phyloP scores from a whole-genome alignment of 92 coral and sea anemone genomes.

The Zoanthus sansibaricus region DNA sequence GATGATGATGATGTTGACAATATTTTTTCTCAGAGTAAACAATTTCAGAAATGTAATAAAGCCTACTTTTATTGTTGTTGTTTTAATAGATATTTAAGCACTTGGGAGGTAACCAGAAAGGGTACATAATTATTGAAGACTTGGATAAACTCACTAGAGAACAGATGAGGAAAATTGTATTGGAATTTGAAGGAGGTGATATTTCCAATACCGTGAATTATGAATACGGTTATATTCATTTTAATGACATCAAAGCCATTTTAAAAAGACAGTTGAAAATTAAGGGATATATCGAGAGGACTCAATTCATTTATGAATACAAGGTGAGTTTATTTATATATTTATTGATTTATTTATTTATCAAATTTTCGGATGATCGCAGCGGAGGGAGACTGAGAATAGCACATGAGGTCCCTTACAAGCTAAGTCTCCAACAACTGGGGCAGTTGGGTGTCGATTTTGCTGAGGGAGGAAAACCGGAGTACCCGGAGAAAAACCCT shows the following conservation, averaged over 20 bases:
- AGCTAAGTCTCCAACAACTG: too few species aligned
- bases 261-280: background rate
- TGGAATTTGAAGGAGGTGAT: constrained; percentile 16
- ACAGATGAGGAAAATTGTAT: constrained; percentile 19
- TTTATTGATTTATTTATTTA: too few species aligned
- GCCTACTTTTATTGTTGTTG: background rate
- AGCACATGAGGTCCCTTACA: too few species aligned
- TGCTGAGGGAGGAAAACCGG: too few species aligned
- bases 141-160: constrained; percentile 32
- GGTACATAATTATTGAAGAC: constrained; percentile 32
- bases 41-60: too few species aligned
- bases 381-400: too few species aligned
- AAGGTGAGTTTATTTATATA: constrained; percentile 38
- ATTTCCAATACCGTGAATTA: constrained; percentile 22
- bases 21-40: too few species aligned
- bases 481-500: too few species aligned
- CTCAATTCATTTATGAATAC: constrained; percentile 25
- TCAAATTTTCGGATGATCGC: too few species aligned
- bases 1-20: too few species aligned
- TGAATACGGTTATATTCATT: constrained; percentile 24
- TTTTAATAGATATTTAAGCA: constrained; percentile 12
- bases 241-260: background rate
- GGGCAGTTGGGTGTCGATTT: too few species aligned
- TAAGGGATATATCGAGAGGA: constrained; percentile 1
- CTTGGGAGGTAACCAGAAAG: constrained; percentile 31